Evolutionary conservation across 2,113 vertebrate genomes (phyloP).

Genomic region (Cyprinodon tularosa): DNA sequence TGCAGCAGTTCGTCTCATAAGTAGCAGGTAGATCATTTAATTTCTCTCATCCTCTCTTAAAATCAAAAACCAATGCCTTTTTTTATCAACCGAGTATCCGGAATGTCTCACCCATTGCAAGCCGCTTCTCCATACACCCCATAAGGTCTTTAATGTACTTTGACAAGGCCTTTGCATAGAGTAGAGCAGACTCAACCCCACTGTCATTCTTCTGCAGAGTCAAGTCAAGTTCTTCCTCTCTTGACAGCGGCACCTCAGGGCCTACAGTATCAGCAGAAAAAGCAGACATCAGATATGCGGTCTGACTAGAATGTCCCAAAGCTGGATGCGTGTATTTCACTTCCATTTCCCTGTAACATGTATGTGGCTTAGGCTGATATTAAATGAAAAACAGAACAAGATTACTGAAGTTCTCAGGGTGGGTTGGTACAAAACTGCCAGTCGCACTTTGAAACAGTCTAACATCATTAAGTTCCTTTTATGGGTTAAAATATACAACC

Average conservation of each 20-base stretch:
- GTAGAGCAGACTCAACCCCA: constrained; percentile 92
- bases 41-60: background rate
- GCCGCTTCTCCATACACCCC: constrained; percentile 93
- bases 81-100: background rate
- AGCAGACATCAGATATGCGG: constrained; percentile 8
- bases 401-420: constrained; percentile 22
- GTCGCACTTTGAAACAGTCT: constrained; percentile 41
- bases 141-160: constrained; percentile 96
- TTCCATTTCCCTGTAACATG: constrained; percentile 30
- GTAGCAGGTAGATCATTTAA: background rate
- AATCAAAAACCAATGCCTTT: background rate
- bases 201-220: constrained; percentile 88
- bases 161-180: constrained; percentile 96
- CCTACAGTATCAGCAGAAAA: constrained; percentile 45
- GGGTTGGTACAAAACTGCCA: constrained; percentile 43
- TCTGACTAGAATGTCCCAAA: background rate
- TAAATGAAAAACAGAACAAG: constrained; percentile 21
- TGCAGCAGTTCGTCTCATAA: background rate
- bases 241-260: constrained; percentile 75
- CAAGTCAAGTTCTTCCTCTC: constrained; percentile 88
- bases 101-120: constrained; percentile 88
- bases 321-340: constrained; percentile 17
- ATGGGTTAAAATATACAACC: constrained; percentile 34
- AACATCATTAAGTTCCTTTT: constrained; percentile 19
- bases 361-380: constrained; percentile 16